phyloP scores from a whole-genome alignment of 30 jellyfish, hydroid and myxozoan genomes.

The Chrysaora quinquecirrha region DNA sequence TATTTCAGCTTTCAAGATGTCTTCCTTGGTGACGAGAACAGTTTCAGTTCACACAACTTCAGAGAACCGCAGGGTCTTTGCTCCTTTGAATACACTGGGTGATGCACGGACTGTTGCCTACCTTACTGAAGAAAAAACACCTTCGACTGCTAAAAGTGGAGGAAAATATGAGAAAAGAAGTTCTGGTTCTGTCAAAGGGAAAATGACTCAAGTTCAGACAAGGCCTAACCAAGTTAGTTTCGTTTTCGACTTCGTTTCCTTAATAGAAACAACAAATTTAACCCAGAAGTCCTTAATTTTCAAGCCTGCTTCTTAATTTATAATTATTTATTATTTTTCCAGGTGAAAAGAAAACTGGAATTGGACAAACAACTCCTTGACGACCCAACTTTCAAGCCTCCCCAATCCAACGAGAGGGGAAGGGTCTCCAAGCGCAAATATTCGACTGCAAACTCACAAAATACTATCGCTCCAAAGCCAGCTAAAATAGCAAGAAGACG shows the following conservation, averaged over 20 bases:
- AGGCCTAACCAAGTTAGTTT: conserved; percentile 52
- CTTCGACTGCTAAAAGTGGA: conserved; percentile 35
- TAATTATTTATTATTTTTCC: too few species aligned
- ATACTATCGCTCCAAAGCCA: conserved; percentile 38
- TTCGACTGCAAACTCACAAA: conserved; percentile 27
- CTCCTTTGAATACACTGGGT: conserved; percentile 47
- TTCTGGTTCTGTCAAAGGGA: conserved; percentile 17
- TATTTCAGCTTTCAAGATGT: conserved; percentile 46
- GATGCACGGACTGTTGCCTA: conserved; percentile 58
- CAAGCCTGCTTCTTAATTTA: too few species aligned
- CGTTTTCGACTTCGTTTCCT: neutral
- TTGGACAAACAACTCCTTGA: conserved; percentile 70
- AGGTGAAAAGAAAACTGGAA: conserved; percentile 93
- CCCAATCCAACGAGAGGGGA: conserved; percentile 65
- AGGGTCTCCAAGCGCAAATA: conserved; percentile 45
- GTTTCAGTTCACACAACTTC: conserved; percentile 32
- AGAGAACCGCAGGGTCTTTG: conserved; percentile 55
- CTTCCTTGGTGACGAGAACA: conserved; percentile 38
- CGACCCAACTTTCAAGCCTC: conserved; percentile 85
- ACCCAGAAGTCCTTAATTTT: conserved; percentile 5
- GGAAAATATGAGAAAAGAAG: conserved; percentile 17
- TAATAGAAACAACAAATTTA: neutral
- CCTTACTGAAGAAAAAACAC: conserved; percentile 52
- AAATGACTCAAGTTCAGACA: conserved; percentile 16
- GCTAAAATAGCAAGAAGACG: conserved; percentile 51